Evolutionary conservation across 2,113 vertebrate genomes (phyloP), one percentile per base, ranked within the genome.

Genomic region (Corapipo altera): DNA sequence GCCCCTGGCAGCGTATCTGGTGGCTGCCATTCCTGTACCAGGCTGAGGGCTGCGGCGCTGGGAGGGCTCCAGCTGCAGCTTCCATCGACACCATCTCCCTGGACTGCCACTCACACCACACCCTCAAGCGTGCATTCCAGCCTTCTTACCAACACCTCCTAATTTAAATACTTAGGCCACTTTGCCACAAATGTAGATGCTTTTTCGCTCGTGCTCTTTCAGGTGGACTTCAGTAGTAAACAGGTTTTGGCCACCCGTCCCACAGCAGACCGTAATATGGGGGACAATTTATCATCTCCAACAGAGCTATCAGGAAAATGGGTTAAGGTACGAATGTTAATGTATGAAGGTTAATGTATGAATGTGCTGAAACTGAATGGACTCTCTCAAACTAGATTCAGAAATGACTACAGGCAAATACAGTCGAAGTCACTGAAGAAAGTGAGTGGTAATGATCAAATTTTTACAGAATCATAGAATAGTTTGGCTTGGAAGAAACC

Each of bases 241-340:
- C 2, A 61, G 37, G 19, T 83, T 87, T 12, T 66, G 59, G 69
- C 23, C 48, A 74, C 7, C 32, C 0, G 3, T 54, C 11, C 46
- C 54, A 84, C 0, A 1, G 41, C 16, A 62, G 39, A 30, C 33
- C 0, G 0, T 17, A 54, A 28, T 16, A 58, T 1, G 4, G n/a
- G 35, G 33, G 28, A 39, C 9, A 28, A 18, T 69, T 74, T 9
- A 71, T 48, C 9, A 44, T 70, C 81, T 44, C 51, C 16, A 12
- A 48, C 15, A 66, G 32, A 57, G n/a, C 32, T 51, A 30, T 23
- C 22, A 62, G 46, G n/a, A 37, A 70, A 95, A 85, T 32, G 27
- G 10, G 18, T 62, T 62, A 55, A 43, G 24, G 15, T n/a, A 43
- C 0, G 3, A 75, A 54, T 75, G 48, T 23, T 41, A 62, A 64